Evolutionary conservation across 1,140 invertebrate species (phyloP), one percentile per base, ranked within the genome.

Genomic region (Drosophila burlai): DNA sequence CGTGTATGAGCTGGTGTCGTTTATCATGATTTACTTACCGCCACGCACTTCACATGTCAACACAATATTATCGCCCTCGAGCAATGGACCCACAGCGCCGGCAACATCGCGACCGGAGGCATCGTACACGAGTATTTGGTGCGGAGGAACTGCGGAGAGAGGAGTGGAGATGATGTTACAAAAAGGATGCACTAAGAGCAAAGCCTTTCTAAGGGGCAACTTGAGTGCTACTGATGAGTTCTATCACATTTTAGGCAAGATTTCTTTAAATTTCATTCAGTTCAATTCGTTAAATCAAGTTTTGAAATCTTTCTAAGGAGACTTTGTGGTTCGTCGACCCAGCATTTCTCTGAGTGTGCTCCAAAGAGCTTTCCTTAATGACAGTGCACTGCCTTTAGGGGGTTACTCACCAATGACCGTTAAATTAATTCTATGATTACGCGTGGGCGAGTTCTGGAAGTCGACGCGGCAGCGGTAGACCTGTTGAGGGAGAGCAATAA

Each of bases 41-140:
- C 97, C 97, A 94, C 96, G 94, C 73, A 98, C 97, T 95, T 98
- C 97, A 93, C 97, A 98, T 55, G 96, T 96, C 62, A 98, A 94
- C 64, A 96, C 94, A 59, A 98, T 95, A 92, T 96, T 96, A 71
- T 96, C 94, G 52, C 96, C 97, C 93, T 98, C 97, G 86, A 96
- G 95, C 80, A 97, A 95, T 40, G 97, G 97, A 50, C 97, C 97
- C 75, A 97, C 96, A n/a, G 96, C 94, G 49, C 94, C 95, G 38
- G 95, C 95, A 50, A 96, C 95, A 84, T 96, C 95, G 63, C 95
- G 93, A 46, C 97, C 97, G 26, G 96, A 96, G 90, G 95, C 96
- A 93, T 97, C 97, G 92, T 97, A 97, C 82, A 98, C 95, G 67
- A 97, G 94, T 75, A 97, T 94, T 92, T 97, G 95, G 93, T 97